Evolutionary conservation across 92 coral and sea anemone species (phyloP), one percentile per base, ranked within the genome.

Genomic region (Montipora capitata): DNA sequence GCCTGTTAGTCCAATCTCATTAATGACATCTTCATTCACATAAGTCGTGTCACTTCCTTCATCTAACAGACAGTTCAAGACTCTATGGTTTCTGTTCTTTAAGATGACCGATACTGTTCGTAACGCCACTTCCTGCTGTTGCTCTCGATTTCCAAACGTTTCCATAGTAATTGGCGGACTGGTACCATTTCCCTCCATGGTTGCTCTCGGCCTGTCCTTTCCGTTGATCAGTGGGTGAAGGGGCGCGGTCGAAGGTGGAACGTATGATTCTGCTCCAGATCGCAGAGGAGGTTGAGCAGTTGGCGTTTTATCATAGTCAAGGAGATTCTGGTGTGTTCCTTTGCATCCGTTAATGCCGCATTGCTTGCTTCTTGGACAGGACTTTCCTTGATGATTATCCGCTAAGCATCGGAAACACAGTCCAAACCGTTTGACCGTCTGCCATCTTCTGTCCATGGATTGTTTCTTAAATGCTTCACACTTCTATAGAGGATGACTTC

Each of bases 11-110:
- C 93, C 94, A n/a, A 91, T 68, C 41, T 76, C 93, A 9, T 90
- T 78, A 1, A 87, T 78, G 18, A 94, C 93, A 66, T 94, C 96
- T 68, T 94, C 91, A 35, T 94, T 90, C 9, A 87, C 84, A 66
- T 93, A 86, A 7, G 90, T 90, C 1, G 85, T 91, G 72, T 90
- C 88, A 16, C 88, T 88, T 7, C 94, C 90, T 76, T 93, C 89
- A 12, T 93, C 91, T 61, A 89, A 61, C 38, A 89, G 77, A 73
- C 91, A 93, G 72, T 93, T 85, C 7, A 74, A 85, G 40, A 93
- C 71, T 80, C 87, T 84, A 42, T 73, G 82, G 10, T 35, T 39
- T 7, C 90, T 88, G 71, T 71, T 80, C 85, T 94, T 91, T 80
- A 76, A 7, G 38, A 76, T 57, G 5, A 79, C 41, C 35, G 91